Evolutionary conservation across 2,113 vertebrate genomes (phyloP).

Genomic region (Myodes glareolus): DNA sequence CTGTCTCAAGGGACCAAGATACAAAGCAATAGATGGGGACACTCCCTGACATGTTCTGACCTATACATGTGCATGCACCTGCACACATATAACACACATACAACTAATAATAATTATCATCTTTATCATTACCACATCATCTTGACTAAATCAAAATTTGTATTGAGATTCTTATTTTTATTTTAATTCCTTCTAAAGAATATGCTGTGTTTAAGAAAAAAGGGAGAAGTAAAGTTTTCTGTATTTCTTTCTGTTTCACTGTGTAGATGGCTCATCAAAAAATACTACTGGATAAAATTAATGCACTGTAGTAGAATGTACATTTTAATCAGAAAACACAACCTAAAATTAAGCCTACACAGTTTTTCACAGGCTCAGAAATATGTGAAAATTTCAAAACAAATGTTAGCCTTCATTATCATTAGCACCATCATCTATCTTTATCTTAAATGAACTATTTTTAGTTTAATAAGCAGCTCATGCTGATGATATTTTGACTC

Average conservation of each 20-base stretch:
- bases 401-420: conserved; percentile 63
- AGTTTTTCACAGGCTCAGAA: neutral
- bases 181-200: conserved; percentile 11
- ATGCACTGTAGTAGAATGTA: neutral
- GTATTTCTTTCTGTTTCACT: neutral
- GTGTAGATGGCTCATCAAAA: neutral
- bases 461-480: conserved; percentile 49
- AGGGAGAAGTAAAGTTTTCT: neutral
- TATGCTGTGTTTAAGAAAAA: neutral
- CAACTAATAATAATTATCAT: neutral
- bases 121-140: neutral
- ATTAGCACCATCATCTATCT: conserved; percentile 10
- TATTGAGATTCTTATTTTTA: neutral
- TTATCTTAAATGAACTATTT: conserved; percentile 39
- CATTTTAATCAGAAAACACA: conserved; percentile 19
- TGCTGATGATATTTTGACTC: conserved; percentile 34
- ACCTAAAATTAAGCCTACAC: conserved; percentile 46
- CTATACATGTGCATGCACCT: neutral
- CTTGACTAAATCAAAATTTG: neutral
- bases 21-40: neutral
- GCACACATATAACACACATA: neutral
- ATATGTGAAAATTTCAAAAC: conserved; percentile 41
- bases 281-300: neutral
- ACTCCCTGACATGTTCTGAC: neutral
- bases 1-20: neutral